Base-by-base conservation (phyloP, 2,888 invertebrate genomes). In the Drosophila maculinotata region DNA sequence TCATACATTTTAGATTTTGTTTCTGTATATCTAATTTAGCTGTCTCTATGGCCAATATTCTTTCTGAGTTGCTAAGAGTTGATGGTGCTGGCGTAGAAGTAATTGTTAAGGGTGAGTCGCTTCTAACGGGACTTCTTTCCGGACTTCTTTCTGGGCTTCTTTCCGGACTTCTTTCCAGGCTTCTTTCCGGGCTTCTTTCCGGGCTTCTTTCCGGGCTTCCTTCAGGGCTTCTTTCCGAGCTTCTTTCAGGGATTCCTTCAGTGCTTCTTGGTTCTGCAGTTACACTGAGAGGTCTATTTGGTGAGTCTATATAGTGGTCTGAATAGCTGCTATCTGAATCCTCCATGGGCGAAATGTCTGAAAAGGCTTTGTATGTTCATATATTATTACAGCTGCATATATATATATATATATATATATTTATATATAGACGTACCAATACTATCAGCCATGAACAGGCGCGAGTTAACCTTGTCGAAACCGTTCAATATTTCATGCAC, bases 401-500 rank as follows among this genome's bases (percentile, higher is more conserved):
- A 3, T 14, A 1, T 17, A 10, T 0, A 4, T 1, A 9, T 1
- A 8, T 44, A 1, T 44, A 6, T n/a, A 1, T 6, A 10, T 1
- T 3, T 1, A 9, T n/a, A n/a, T n/a, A n/a, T n/a, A n/a, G n/a
- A n/a, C n/a, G 1, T 62, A 65, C 76, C 54, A 15, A 56, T 58
- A 3, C 26, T 45, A 4, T 81, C 67, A 4, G 38, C 60, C 26
- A 57, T 45, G n/a, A 28, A 39, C 0, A 56, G 23, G 10, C 33
- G 35, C 4, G 30, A 25, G 9, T 66, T 68, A 0, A 64, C 49
- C 1, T n/a, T 31, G 35, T 6, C 54, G 51, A 66, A 67, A 6
- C 59, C 44, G 31, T 62, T 63, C 1, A 84, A 42, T 1, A 80
- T 59, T 1, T 67, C 14, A 3, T 76, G 38, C n/a, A 84, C 6